Evolutionary conservation across 2,113 vertebrate genomes (phyloP).

Genomic region (Natator depressus): DNA sequence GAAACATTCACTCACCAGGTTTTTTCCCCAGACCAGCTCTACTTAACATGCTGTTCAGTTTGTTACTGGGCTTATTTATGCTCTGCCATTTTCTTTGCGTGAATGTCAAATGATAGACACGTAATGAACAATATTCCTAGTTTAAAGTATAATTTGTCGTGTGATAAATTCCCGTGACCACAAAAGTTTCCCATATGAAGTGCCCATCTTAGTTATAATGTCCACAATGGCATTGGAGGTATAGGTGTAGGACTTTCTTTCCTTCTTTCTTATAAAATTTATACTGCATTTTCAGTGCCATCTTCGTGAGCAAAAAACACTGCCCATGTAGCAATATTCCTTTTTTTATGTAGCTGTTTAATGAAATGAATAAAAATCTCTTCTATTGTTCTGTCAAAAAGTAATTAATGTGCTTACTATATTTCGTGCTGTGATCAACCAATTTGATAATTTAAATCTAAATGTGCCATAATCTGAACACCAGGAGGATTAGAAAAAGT

Average conservation of each 20-base stretch:
- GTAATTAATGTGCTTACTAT: constrained; percentile 73
- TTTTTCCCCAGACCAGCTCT: not conserved
- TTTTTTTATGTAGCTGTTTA: constrained; percentile 62
- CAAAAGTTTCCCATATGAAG: constrained; percentile 18
- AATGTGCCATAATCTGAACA: constrained; percentile 72
- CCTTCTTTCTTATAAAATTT: constrained; percentile 26
- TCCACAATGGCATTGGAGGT: constrained; percentile 22
- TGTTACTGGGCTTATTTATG: constrained; percentile 31
- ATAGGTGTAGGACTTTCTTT: constrained; percentile 40
- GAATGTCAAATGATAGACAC: constrained; percentile 3
- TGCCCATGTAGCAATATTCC: not conserved
- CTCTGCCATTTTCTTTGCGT: constrained; percentile 5
- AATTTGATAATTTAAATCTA: constrained; percentile 74
- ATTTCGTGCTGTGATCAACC: constrained; percentile 69
- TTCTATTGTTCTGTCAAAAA: constrained; percentile 71
- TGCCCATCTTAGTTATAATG: not conserved
- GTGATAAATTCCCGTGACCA: constrained; percentile 29
- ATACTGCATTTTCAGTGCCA: constrained; percentile 58
- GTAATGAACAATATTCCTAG: not conserved
- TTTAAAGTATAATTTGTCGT: constrained; percentile 43
- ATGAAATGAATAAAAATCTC: constrained; percentile 66
- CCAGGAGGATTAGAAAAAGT: constrained; percentile 36
- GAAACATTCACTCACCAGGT: not conserved
- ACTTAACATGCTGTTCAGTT: not conserved
- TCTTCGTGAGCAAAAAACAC: constrained; percentile 49